These are phyloP conservation scores for Parnassius apollo DNA, from an alignment of 2,888 invertebrate species.

Conservation along the genomic window DNA sequence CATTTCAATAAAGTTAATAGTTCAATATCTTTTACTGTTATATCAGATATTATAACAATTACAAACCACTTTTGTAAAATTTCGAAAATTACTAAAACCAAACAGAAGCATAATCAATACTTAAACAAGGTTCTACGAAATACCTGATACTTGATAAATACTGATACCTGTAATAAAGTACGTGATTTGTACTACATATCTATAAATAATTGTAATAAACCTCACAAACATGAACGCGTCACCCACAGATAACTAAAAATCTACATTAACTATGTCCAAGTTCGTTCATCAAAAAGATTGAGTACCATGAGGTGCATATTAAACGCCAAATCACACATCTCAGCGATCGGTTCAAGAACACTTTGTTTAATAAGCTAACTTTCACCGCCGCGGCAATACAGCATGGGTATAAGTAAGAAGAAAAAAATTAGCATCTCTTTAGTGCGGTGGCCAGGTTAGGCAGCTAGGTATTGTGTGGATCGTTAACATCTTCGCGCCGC, in stretches of 20 bases:
- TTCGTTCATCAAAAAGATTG: slow-evolving; percentile 22
- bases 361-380: slow-evolving; percentile 48
- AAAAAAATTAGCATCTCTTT: slow-evolving; percentile 58
- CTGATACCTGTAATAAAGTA: slow-evolving; percentile 1
- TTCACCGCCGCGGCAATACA: slow-evolving; percentile 40
- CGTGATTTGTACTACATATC: slow-evolving; percentile 28
- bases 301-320: slow-evolving; percentile 24
- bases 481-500: slow-evolving; percentile 61
- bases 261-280: slow-evolving; percentile 20
- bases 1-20: too few species aligned
- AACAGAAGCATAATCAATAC: too few species aligned
- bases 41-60: too few species aligned
- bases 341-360: slow-evolving; percentile 36
- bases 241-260: slow-evolving; percentile 13
- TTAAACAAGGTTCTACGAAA: too few species aligned
- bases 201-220: too few species aligned
- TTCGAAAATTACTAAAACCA: too few species aligned
- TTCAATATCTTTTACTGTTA: too few species aligned
- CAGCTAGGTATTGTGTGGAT: slow-evolving; percentile 47
- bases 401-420: slow-evolving; percentile 33
- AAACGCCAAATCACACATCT: slow-evolving; percentile 22
- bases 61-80: too few species aligned
- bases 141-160: too few species aligned
- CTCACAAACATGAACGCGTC: slow-evolving; percentile 18
- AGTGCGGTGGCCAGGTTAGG: slow-evolving; percentile 39